Conservation (phyloP, 2,797 vertebrate species). For the Morelia viridis region DNA sequence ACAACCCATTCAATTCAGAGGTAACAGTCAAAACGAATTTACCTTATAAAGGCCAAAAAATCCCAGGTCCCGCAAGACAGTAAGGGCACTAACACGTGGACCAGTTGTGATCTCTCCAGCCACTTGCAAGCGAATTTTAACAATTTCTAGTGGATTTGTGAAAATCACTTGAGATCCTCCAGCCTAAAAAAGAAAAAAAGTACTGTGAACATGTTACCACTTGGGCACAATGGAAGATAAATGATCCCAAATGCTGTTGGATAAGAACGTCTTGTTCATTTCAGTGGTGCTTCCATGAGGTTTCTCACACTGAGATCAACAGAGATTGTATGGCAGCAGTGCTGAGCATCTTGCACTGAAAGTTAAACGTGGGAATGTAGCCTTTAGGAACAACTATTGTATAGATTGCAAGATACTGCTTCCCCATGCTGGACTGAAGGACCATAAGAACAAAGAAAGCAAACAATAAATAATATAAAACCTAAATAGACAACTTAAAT, state of each 20-base stretch:
- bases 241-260: not conserved
- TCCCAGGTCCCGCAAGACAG: constrained; percentile 82
- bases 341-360: not conserved
- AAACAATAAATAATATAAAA: constrained; percentile 23
- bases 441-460: constrained; percentile 13
- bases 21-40: constrained; percentile 29
- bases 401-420: constrained; percentile 14
- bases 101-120: constrained; percentile 89
- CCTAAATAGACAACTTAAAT: constrained; percentile 40
- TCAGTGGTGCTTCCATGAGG: not conserved
- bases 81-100: constrained; percentile 85
- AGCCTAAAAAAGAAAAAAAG: constrained; percentile 73
- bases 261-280: not conserved
- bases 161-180: constrained; percentile 90
- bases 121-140: constrained; percentile 90
- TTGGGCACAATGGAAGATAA: not conserved
- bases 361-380: constrained; percentile 32
- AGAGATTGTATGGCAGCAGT: not conserved
- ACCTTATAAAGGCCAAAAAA: constrained; percentile 91
- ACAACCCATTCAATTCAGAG: not conserved
- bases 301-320: rapidly evolving
- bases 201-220: not conserved
- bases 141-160: constrained; percentile 91
- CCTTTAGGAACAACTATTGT: constrained; percentile 27
- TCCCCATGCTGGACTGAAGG: rapidly evolving